These are phyloP conservation scores for Leucopternis melanops DNA, from an alignment of 2,113 vertebrate species.

Conservation along the genomic window DNA sequence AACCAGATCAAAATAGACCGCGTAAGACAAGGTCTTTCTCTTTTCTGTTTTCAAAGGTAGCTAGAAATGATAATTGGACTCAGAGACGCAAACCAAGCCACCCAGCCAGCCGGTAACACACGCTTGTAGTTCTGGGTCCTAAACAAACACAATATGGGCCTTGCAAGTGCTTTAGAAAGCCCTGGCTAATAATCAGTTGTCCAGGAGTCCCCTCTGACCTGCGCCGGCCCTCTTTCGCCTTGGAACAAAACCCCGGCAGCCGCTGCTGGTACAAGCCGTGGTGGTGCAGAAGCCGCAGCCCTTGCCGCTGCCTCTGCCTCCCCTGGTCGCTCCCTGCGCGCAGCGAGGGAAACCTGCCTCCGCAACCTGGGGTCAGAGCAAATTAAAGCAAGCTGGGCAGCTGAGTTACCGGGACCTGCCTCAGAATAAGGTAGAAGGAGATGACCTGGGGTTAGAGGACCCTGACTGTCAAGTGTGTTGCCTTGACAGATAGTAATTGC, in stretches of 20 bases:
- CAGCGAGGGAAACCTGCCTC: rapidly evolving
- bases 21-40: not conserved
- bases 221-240: not conserved
- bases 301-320: not conserved
- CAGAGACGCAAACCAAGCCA: not conserved
- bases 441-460: not conserved
- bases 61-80: not conserved
- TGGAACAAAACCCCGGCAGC: slow-evolving; percentile 26
- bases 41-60: not conserved
- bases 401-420: not conserved
- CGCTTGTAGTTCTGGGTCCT: slow-evolving; percentile 30
- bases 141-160: slow-evolving; percentile 39
- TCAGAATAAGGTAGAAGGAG: not conserved
- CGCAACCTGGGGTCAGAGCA: rapidly evolving
- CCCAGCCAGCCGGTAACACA: not conserved
- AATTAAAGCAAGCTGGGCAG: not conserved
- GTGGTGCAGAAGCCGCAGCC: not conserved
- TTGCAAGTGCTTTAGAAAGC: slow-evolving; percentile 35
- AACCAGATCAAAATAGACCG: not conserved
- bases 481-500: slow-evolving; percentile 27
- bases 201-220: slow-evolving; percentile 41
- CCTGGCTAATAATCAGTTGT: slow-evolving; percentile 24
- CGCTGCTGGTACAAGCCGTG: not conserved
- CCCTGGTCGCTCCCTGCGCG: rapidly evolving
- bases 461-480: not conserved